These are phyloP conservation scores for Calameuta filiformis DNA, from an alignment of 2,888 invertebrate species.

Conservation along the genomic window DNA sequence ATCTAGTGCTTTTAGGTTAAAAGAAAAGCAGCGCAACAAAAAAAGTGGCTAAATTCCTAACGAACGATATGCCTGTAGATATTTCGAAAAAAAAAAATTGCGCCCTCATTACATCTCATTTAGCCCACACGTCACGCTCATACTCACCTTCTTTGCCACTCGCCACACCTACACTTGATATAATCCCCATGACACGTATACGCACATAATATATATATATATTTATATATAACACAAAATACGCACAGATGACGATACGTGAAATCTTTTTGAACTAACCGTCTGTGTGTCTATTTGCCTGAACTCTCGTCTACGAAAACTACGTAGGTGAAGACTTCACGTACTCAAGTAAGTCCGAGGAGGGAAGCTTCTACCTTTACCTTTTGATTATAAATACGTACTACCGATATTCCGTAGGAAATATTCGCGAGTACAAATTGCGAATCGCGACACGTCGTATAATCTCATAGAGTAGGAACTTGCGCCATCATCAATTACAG, in stretches of 20 bases:
- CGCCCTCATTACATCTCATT: neutral
- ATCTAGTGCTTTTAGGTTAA: too few species aligned
- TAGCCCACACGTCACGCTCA: neutral
- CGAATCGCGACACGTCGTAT: neutral
- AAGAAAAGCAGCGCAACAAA: neutral
- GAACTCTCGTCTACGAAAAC: constrained; percentile 51
- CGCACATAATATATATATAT: neutral
- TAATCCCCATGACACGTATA: neutral
- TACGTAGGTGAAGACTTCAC: constrained; percentile 73
- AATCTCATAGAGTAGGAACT: constrained; percentile 38
- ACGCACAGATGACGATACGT: neutral
- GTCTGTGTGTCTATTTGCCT: constrained; percentile 63
- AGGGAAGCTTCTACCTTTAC: constrained; percentile 19
- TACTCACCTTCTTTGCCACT: neutral
- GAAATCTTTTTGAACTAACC: constrained; percentile 30
- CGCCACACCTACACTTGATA: neutral
- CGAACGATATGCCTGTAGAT: neutral
- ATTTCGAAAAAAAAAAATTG: neutral
- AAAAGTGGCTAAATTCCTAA: neutral
- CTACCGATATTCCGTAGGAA: neutral
- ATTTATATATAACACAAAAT: neutral
- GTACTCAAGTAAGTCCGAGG: constrained; percentile 73
- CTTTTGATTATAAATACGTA: neutral
- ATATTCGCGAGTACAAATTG: neutral
- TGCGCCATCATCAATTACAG: constrained; percentile 49